A percentile compares a stretch with the other conserved stretches of the same genome.
These are phyloP conservation scores for Pristionchus maxplancki DNA, from an alignment of 2,888 invertebrate genomes.

Conservation along the genomic window DNA sequence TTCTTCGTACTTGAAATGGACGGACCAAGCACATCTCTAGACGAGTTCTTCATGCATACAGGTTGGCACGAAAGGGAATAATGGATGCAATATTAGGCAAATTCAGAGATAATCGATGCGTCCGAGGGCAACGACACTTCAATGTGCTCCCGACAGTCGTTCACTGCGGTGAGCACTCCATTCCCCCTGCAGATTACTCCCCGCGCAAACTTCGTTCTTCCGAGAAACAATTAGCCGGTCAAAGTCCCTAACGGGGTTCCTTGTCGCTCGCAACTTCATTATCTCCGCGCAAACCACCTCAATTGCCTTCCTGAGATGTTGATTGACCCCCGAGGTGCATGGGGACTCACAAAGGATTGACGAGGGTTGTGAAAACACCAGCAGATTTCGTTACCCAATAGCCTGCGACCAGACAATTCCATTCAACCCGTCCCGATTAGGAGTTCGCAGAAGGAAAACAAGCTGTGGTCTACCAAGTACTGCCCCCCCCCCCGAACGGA, in stretches of 20 bases:
- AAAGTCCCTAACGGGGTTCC: not conserved
- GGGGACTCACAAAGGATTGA: not conserved
- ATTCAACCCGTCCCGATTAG: not conserved
- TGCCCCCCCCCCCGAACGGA: not conserved
- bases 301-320: not conserved
- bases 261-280: not conserved
- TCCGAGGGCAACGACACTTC: not conserved
- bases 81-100: not conserved
- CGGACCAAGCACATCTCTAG: not conserved
- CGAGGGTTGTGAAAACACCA: not conserved
- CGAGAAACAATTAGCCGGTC: slow-evolving; percentile 10
- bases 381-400: not conserved
- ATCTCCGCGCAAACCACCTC: not conserved
- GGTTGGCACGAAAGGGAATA: too few species aligned
- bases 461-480: not conserved
- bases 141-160: slow-evolving; percentile 1
- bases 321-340: not conserved
- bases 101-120: slow-evolving; percentile 17
- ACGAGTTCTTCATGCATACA: not conserved
- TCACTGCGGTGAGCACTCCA: not conserved
- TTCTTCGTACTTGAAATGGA: not conserved
- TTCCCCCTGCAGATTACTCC: not conserved
- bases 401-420: not conserved
- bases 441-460: slow-evolving; percentile 7
- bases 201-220: not conserved